phyloP scores from a whole-genome alignment of 2,113 vertebrate genomes.

The Ovis aries region ARS-UI_Ramb_v3.0 NC_056055.1:170872001-170872500 shows the following conservation, averaged over 20 bases:
- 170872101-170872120: neutral
- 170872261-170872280: neutral
- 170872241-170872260: neutral
- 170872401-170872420: neutral
- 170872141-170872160: neutral
- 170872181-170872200: neutral
- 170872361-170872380: neutral
- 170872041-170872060: neutral
- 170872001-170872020: neutral
- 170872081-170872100: neutral
- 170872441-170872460: slow-evolving; percentile 36
- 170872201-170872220: neutral
- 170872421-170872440: neutral
- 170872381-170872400: neutral
- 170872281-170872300: neutral
- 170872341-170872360: neutral
- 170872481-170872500: slow-evolving; percentile 15
- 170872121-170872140: neutral
- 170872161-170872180: neutral
- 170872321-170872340: neutral
- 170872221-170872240: neutral
- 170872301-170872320: neutral
- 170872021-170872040: neutral
- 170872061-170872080: neutral
- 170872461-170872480: neutral